Evolutionary conservation across 1,140 invertebrate genomes (phyloP).

Genomic region (Procambarus clarkii): DNA sequence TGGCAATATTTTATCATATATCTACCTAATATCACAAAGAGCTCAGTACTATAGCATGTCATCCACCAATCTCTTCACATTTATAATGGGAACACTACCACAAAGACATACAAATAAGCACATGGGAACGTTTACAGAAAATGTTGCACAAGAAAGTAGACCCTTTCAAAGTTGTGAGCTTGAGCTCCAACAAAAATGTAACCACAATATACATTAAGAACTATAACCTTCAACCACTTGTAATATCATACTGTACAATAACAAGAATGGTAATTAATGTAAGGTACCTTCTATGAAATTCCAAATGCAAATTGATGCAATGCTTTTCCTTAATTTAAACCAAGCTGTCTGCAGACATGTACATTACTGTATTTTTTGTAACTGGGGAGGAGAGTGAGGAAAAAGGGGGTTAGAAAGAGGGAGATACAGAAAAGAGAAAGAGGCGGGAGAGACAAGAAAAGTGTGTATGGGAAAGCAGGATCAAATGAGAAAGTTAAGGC

Average conservation of each 20-base stretch:
- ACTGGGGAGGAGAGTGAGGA: not conserved
- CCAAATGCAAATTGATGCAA: not conserved
- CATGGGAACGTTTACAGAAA: constrained; percentile 18
- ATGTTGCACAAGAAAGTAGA: constrained; percentile 32
- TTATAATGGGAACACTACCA: not conserved
- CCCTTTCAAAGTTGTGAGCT: constrained; percentile 37
- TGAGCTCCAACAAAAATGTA: constrained; percentile 45
- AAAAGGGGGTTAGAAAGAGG: no score
- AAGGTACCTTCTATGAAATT: constrained; percentile 35
- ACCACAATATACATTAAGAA: constrained; percentile 56
- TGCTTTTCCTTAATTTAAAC: no score
- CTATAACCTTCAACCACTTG: constrained; percentile 42
- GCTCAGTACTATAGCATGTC: not conserved
- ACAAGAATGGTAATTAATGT: constrained; percentile 44
- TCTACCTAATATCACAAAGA: not conserved
- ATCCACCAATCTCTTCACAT: constrained; percentile 3
- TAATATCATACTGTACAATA: constrained; percentile 58
- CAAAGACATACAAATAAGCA: constrained; percentile 13
- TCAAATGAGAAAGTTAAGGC: no score
- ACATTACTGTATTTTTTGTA: not conserved
- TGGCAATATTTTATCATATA: not conserved
- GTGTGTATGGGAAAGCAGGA: no score
- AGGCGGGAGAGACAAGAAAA: no score
- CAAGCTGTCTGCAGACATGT: no score
- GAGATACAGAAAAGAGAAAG: no score